A percentile compares a stretch with the other conserved stretches of the same genome.
These are phyloP conservation scores for Halocynthia aurantium DNA, from an alignment of 23 tunicate genomes.

Conservation along the genomic window DNA sequence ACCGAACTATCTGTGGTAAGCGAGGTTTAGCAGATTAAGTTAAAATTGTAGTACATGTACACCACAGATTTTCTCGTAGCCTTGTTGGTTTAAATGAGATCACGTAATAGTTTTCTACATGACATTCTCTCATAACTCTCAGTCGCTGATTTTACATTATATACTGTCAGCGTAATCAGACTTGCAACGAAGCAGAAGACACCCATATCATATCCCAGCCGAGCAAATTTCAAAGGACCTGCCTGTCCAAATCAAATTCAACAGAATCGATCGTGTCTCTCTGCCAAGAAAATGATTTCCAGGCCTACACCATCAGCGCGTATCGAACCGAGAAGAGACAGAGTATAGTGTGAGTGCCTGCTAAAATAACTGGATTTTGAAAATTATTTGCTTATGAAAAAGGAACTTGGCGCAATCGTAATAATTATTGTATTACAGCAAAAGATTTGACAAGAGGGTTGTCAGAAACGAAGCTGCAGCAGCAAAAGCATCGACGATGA, in stretches of 20 bases:
- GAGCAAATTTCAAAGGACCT: slow-evolving; percentile 46
- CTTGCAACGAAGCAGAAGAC: slow-evolving; percentile 89
- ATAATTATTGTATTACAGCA: too few relatives aligned
- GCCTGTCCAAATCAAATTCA: slow-evolving; percentile 56
- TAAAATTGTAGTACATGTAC: background rate
- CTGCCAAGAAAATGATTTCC: slow-evolving; percentile 39
- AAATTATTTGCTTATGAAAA: too few relatives aligned
- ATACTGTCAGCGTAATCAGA: slow-evolving; percentile 59
- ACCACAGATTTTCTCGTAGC: background rate
- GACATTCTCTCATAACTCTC: background rate
- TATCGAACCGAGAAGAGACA: slow-evolving; percentile 55
- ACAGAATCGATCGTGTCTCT: slow-evolving; percentile 70
- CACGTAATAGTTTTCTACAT: too few relatives aligned
- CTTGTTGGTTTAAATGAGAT: background rate
- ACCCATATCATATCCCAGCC: slow-evolving; percentile 43
- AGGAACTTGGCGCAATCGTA: too few relatives aligned
- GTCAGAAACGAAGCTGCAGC: slow-evolving; percentile 57
- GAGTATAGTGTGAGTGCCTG: too few relatives aligned
- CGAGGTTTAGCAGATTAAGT: background rate
- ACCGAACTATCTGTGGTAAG: slow-evolving; percentile 69
- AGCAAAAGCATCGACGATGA: slow-evolving; percentile 14
- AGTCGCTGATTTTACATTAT: background rate
- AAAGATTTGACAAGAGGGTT: slow-evolving; percentile 47
- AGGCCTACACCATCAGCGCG: slow-evolving; percentile 59
- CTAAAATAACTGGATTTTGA: too few relatives aligned